A percentile compares a stretch with the other conserved stretches of the same genome.
These are phyloP conservation scores for Platerodrilus igneus DNA, from an alignment of 2,888 invertebrate species.

Conservation along the genomic window DNA sequence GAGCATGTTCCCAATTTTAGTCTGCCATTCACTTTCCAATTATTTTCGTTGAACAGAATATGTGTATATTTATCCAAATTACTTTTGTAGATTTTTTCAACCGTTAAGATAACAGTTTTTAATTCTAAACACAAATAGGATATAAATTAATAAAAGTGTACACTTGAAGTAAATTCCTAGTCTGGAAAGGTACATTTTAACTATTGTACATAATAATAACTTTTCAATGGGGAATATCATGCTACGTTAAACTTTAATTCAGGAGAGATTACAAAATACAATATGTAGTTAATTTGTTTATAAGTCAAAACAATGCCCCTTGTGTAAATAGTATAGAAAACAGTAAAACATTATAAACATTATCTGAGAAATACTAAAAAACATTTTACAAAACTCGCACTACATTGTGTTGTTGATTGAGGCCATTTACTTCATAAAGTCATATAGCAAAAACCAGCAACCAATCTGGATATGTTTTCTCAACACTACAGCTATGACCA, in stretches of 20 bases:
- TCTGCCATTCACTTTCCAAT: conserved; percentile 17
- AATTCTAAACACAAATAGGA: conserved; percentile 12
- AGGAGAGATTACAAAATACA: too few species aligned
- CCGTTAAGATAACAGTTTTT: conserved; percentile 13
- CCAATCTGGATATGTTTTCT: conserved; percentile 3
- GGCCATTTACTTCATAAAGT: conserved; percentile 8
- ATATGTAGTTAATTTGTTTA: too few species aligned
- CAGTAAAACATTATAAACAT: too few species aligned
- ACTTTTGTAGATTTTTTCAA: conserved; percentile 16
- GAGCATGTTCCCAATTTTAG: conserved; percentile 16
- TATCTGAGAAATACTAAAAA: too few species aligned
- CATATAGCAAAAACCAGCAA: conserved; percentile 6
- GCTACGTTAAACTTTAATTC: too few species aligned
- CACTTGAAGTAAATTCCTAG: too few species aligned
- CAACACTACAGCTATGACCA: conserved; percentile 5
- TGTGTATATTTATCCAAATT: conserved; percentile 12
- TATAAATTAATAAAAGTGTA: too few species aligned
- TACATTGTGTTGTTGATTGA: conserved; percentile 7
- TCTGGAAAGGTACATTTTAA: too few species aligned
- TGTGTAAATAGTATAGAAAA: too few species aligned
- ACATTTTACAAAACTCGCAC: not conserved
- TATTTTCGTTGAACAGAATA: conserved; percentile 9
- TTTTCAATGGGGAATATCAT: too few species aligned
- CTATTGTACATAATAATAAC: too few species aligned
- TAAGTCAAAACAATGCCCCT: too few species aligned